Base-by-base conservation (phyloP, 2,888 invertebrate genomes). In the Meta bourneti region DNA sequence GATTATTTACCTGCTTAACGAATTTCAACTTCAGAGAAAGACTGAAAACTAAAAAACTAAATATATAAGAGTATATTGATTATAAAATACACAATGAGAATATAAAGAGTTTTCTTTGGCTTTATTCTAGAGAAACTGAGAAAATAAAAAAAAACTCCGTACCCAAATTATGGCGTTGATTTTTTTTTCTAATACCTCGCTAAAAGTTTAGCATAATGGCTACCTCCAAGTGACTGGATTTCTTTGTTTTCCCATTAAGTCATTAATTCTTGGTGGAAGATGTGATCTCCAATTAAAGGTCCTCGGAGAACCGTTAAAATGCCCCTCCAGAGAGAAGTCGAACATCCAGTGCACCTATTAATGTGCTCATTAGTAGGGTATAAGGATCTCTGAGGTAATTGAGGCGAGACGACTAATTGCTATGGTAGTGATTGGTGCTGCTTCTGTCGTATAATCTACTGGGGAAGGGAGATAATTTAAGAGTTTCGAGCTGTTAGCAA, bases 341-440 rank as follows among this genome's bases (percentile, higher is more conserved):
- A 7, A 5, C 61, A 16, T 16, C 61, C 61, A 61, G 16, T 61
- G 20, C 74, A 51, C 74, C 52, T 83, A 74, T 83, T 83, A 83
- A 83, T 74, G 48, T 16, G 13, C 83, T 74, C 83, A 74, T 83
- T 83, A 83, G 52, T 13, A 20, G 20, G 54, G 20, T 54, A 74
- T 74, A 83, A 83, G 83, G 72, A 83, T n/a, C 83, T 74, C 74
- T 19, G 52, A 20, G 52, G 72, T 72, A 83, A 83, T 74, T 52
- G 83, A 74, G 74, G 52, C 72, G 74, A 83, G 54, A 52, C 49
- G 19, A 19, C 52, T 83, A 83, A 83, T 83, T 74, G 72, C 83
- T 54, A 11, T 20, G 8, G 70, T 71, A n/a, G 69, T 80, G 81
- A 82, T 82, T 82, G 81, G 71, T 19, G 81, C 51, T 16, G 48